Evolutionary conservation across 1,140 invertebrate genomes (phyloP), one percentile per base, ranked within the genome.

Genomic region (Plectus sambesii): DNA sequence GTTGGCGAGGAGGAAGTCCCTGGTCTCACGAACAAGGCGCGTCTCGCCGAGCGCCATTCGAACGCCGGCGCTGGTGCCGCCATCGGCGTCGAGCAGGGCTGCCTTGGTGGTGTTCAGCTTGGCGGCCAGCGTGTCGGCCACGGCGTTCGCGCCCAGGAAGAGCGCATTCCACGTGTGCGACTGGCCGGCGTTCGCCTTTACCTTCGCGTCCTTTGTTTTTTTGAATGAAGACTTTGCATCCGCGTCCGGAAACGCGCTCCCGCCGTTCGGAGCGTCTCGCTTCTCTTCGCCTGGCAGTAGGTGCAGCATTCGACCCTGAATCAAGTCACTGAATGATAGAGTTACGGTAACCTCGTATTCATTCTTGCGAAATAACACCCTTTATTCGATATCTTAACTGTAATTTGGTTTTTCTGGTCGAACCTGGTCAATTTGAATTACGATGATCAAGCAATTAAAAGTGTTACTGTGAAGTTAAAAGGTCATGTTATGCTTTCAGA

Each of bases 131-230:
- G 87, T 78, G 63, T 96, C 84, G 0, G 87, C 88, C 0, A 98
- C 82, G 2, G 90, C 87, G 75, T 94, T 87, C 20, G 81, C 78
- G 0, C 89, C 89, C 29, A 98, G 73, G 69, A 98, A 99, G 6
- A 98, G 67, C 0, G 87, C 80, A 71, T 99, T 98, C 93, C 93
- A 99, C 69, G 89, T 94, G 63, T 90, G 82, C 0, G 84, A 79
- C 2, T 38, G 54, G 17, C 51, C 49, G 44, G 69, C 67, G 25
- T 56, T 48, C n/a, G 78, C 75, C 73, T 93, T 94, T 48, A 80
- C 68, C 69, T 88, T 79, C 27, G 81, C 70, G 12, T 78, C 78
- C 71, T 93, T 90, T 62, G 88, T 83, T 55, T 86, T 78, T 70
- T 97, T 94, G 56, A 78, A 92, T 30, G 49, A 47, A 5, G 58